Percentiles rank a stretch among this genome's conserved stretches.
Conservation (phyloP, 2,113 vertebrate species). For the Eupsittula cactorum region DNA sequence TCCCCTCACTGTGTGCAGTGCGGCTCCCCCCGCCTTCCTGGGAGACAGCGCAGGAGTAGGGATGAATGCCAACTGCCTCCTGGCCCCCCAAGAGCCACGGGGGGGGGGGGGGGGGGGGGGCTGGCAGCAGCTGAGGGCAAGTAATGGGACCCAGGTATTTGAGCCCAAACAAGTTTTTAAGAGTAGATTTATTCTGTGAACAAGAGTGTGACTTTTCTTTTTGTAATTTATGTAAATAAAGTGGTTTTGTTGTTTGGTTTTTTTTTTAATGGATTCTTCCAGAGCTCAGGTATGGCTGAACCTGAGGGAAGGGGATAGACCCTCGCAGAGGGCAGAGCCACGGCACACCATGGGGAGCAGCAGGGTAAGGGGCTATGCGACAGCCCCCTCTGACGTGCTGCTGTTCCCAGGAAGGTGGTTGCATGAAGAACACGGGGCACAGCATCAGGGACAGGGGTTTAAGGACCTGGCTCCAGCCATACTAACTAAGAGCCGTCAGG, state of each 20-base stretch:
- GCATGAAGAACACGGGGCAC: accelerated
- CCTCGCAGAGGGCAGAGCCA: slow-evolving; percentile 2
- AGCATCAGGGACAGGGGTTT: background rate
- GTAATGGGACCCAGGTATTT: background rate
- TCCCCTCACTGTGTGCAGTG: accelerated
- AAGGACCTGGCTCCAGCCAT: background rate
- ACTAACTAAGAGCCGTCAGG: background rate
- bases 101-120: no score
- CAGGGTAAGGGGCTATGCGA: background rate
- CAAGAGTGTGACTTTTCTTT: slow-evolving; percentile 73
- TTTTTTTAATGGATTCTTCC: slow-evolving; percentile 61
- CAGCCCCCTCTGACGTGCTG: background rate
- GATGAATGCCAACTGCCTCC: accelerated
- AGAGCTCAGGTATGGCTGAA: background rate
- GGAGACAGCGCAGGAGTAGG: accelerated
- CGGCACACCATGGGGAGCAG: accelerated
- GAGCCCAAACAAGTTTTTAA: slow-evolving; percentile 44
- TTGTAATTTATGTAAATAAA: slow-evolving; percentile 87
- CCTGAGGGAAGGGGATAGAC: background rate
- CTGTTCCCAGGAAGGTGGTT: accelerated
- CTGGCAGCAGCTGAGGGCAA: accelerated
- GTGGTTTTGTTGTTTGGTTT: slow-evolving; percentile 81
- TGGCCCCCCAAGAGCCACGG: background rate
- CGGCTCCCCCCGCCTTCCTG: background rate
- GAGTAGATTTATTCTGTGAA: slow-evolving; percentile 75